phyloP scores from a whole-genome alignment of 2,888 invertebrate genomes.

The Drosophila neutralis region DNA sequence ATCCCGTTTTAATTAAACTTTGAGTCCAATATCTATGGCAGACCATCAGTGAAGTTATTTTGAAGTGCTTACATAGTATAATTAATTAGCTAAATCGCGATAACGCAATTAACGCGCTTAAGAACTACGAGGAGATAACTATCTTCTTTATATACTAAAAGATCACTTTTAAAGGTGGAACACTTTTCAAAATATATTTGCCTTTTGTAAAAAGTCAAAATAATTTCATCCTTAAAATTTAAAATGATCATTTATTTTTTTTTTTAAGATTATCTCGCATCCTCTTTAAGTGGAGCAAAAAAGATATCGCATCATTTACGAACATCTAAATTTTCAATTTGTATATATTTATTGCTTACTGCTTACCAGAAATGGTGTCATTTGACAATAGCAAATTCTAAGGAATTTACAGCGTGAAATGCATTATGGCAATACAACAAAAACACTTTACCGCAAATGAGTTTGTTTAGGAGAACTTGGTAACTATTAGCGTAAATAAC shows the following conservation, averaged over 20 bases:
- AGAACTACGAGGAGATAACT: constrained; percentile 3
- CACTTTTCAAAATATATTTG: neutral
- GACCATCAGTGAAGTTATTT: constrained; percentile 9
- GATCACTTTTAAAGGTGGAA: neutral
- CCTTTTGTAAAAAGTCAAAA: neutral
- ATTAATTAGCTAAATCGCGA: constrained; percentile 13
- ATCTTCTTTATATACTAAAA: constrained; percentile 21
- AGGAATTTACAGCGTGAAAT: neutral
- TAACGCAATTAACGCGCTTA: constrained; percentile 16
- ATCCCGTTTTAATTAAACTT: constrained; percentile 35
- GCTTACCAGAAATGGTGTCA: neutral
- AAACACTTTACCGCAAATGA: constrained; percentile 9
- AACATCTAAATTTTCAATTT: neutral
- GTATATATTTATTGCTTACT: neutral
- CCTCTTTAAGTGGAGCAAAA: neutral
- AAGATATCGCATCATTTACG: neutral
- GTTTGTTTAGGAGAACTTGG: neutral
- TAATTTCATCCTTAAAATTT: neutral
- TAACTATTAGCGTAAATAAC: constrained; percentile 1
- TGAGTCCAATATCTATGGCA: constrained; percentile 12
- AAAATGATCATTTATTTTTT: neutral
- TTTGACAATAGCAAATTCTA: neutral
- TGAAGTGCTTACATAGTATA: neutral
- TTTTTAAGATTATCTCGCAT: neutral
- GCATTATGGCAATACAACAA: neutral